Percentiles rank a stretch among this genome's conserved stretches.
phyloP scores from a whole-genome alignment of 2,113 vertebrate species.

The Entelurus aequoreus region DNA sequence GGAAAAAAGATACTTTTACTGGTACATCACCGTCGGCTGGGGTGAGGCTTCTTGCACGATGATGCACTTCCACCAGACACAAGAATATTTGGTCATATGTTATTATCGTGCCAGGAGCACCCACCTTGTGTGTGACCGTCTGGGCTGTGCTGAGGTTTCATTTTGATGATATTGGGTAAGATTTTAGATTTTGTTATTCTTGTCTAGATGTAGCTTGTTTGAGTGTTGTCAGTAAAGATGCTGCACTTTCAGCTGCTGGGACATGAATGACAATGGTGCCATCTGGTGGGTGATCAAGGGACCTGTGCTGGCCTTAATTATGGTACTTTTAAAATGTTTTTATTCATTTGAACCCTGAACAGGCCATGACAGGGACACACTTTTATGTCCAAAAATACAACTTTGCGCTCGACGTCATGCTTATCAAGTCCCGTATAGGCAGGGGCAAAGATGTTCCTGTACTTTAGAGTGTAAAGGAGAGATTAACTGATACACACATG shows the following conservation, averaged over 20 bases:
- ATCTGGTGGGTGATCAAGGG: conserved; percentile 99
- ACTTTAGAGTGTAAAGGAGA: too few species aligned
- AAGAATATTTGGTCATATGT: background rate
- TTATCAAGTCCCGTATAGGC: too few species aligned
- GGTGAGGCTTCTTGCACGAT: conserved; percentile 45
- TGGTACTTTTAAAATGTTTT: conserved; percentile 73
- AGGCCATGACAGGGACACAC: too few species aligned
- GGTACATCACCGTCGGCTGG: conserved; percentile 80
- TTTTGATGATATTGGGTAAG: conserved; percentile 88
- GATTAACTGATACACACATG: too few species aligned
- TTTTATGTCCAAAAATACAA: too few species aligned
- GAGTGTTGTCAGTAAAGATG: background rate
- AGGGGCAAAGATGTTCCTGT: too few species aligned
- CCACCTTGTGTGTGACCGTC: conserved; percentile 88
- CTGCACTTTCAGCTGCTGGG: conserved; percentile 82
- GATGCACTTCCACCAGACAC: background rate
- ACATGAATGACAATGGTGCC: conserved; percentile 90
- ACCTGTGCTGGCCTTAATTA: conserved; percentile 91
- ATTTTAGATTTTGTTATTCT: conserved; percentile 4
- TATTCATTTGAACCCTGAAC: too few species aligned
- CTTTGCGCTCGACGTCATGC: too few species aligned
- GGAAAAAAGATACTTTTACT: conserved; percentile 93
- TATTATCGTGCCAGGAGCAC: conserved; percentile 72
- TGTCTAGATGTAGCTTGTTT: background rate
- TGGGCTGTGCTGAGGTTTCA: conserved; percentile 89